Base-by-base conservation (phyloP, 1,140 invertebrate species). In the Bombus turneri region DNA sequence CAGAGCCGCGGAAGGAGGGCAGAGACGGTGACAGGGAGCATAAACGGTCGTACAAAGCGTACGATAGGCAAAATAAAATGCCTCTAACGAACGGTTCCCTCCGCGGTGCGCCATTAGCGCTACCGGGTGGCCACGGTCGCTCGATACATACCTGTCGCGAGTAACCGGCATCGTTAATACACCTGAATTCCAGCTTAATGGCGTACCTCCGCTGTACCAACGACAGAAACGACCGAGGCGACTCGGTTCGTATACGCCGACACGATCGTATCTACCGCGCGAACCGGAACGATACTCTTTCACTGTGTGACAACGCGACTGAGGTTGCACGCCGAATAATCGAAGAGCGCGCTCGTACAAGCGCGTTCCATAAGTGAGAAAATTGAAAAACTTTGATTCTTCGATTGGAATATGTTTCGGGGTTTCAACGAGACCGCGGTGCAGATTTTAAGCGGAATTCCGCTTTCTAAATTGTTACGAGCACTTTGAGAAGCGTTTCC, bases 161-260 rank as follows among this genome's bases (percentile, higher is more conserved):
- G 66, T 28, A 8, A 25, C 72, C 37, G 43, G 74, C 85, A 81
- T 90, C 89, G 89, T 91, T 91, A 87, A 91, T 90, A 90, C 87
- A 90, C 85, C 87, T 90, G 89, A 90, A 90, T 91, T 91, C 90
- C 90, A 91, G 64, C 87, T 90, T 91, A 91, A 91, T 91, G 90
- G 90, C 82, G 83, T 81, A 85, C 66, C n/a, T 80, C 57, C 64
- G 78, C 68, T 83, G 83, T 53, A 79, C 47, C n/a, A 80, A 39
- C 59, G 39, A 12, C 87, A 59, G 86, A 85, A 75, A 73, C 80
- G 73, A 87, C 12, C 76, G 66, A 39, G 62, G 66, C 77, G 75
- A 37, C 47, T 47, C 74, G 83, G 81, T 41, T 83, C 69, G 64
- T 86, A 83, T 83, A 80, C 53, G 72, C 83, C 59, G 53, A 85